These are phyloP conservation scores for Cosmopolites sordidus DNA, from an alignment of 2,888 invertebrate species.

Conservation along the genomic window DNA sequence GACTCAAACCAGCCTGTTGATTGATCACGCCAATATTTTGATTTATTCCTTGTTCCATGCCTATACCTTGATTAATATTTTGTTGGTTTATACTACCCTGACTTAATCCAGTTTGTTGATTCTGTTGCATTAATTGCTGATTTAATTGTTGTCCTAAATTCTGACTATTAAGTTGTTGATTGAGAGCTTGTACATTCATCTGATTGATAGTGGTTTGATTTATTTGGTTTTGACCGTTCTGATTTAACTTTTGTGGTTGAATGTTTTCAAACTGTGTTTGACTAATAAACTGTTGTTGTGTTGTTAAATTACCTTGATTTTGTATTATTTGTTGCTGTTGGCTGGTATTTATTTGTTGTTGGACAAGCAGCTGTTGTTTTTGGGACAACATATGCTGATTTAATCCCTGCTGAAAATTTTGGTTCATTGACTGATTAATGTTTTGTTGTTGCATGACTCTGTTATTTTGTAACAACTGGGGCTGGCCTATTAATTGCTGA, in stretches of 20 bases:
- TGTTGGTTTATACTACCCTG: conserved; percentile 21
- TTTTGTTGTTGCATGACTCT: conserved; percentile 19
- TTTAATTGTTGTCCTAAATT: conserved; percentile 35
- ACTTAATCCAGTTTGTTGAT: conserved; percentile 26
- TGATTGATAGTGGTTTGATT: conserved; percentile 21
- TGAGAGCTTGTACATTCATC: conserved; percentile 31
- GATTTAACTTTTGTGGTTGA: conserved; percentile 34
- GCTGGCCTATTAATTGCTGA: conserved; percentile 45
- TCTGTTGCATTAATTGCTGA: conserved; percentile 35
- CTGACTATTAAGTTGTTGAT: conserved; percentile 33
- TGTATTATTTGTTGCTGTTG: conserved; percentile 52
- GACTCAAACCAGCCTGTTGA: conserved; percentile 18
- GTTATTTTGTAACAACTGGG: conserved; percentile 49
- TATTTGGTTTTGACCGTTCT: conserved; percentile 39
- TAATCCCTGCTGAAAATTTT: conserved; percentile 17
- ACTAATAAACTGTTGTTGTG: conserved; percentile 48
- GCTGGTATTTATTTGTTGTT: conserved; percentile 30
- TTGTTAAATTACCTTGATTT: conserved; percentile 49
- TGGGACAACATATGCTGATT: conserved; percentile 30
- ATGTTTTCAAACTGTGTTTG: conserved; percentile 39
- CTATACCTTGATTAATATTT: conserved; percentile 25
- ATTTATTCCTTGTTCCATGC: conserved; percentile 19
- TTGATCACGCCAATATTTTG: conserved; percentile 5
- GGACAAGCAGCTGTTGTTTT: conserved; percentile 41
- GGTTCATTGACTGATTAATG: conserved; percentile 7